Evolutionary conservation across 2,113 vertebrate genomes (phyloP).

Genomic region (Paradisaea rubra): DNA sequence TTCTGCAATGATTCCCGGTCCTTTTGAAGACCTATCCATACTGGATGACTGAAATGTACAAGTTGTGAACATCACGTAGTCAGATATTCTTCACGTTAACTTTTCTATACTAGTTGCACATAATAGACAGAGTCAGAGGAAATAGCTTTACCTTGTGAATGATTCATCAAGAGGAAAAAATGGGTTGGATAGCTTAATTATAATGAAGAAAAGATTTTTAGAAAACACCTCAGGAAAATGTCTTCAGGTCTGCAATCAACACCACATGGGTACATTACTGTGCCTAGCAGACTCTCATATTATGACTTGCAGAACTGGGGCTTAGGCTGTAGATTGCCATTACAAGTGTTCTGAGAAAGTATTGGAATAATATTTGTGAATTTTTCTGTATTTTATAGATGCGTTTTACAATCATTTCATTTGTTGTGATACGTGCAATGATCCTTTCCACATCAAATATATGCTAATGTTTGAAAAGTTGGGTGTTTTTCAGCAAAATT

Average conservation of each 20-base stretch:
- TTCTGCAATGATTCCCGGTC: not conserved
- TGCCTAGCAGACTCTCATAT: not conserved
- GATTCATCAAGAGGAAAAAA: not conserved
- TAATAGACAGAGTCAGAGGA: not conserved
- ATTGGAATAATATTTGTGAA: not conserved
- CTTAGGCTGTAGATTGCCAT: not conserved
- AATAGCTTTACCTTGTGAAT: not conserved
- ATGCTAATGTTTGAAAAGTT: conserved; percentile 24
- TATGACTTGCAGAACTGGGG: not conserved
- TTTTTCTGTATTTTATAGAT: not conserved
- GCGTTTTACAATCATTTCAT: not conserved
- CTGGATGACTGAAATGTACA: not conserved
- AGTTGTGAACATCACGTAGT: not conserved
- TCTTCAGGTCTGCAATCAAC: not conserved
- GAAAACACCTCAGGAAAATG: not conserved
- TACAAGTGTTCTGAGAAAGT: not conserved
- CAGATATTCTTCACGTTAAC: not conserved
- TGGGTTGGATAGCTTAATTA: not conserved
- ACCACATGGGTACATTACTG: not conserved
- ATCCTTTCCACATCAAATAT: conserved; percentile 4
- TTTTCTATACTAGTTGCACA: not conserved
- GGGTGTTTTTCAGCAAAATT: not conserved
- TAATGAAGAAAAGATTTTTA: not conserved
- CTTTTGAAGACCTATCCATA: not conserved
- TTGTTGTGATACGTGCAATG: not conserved